Base-by-base conservation (phyloP, 2,888 invertebrate species). In the Drosophila nigricruria region DNA sequence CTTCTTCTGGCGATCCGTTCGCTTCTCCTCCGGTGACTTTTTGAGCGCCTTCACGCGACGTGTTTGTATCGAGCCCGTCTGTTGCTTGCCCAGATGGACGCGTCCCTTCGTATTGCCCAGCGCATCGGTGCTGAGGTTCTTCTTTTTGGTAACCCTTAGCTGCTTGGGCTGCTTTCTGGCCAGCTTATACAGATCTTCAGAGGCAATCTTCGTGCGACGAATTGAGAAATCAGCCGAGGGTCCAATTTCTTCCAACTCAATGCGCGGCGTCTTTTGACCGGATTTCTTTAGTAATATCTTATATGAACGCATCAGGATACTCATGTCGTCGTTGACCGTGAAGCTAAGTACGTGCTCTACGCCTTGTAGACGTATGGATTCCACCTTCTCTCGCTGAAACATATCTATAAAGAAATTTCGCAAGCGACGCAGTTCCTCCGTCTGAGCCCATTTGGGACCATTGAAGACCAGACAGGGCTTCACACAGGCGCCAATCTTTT, bases 391-490 rank as follows among this genome's bases (percentile, higher is more conserved):
- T n/a, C 92, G 90, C 74, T 98, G 95, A 92, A 99, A 99, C 93
- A 98, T 97, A 93, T 99, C 99, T 81, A 96, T 95, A 63, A 99
- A 95, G 38, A 99, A 92, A 90, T 97, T 98, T 91, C 97, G 97
- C 23, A 99, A 93, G 77, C 98, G 95, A 81, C 95, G 95, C 77
- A 97, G 94, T 72, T 97, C 97, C 72, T 96, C 94, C 84, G 96
- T 95, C 76, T 96, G 95, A 25, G 98, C 97, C 96, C 99, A 99
- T 3, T 95, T 94, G 52, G 98, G 96, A 0, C 99, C 99, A 92
- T 97, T 96, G 90, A 99, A 98, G 23, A 98, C 92, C 5, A 99
- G 92, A 87, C 97, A 96, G 0, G 99, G 99, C 92, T 99, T 99
- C 0, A 96, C 95, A 6, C 98, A 98, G 5, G 95, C 93, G 0